Percentiles rank a stretch among this genome's conserved stretches.
Evolutionary conservation across 2,888 invertebrate genomes (phyloP).

Genomic region (Nephrotoma flavescens): DNA sequence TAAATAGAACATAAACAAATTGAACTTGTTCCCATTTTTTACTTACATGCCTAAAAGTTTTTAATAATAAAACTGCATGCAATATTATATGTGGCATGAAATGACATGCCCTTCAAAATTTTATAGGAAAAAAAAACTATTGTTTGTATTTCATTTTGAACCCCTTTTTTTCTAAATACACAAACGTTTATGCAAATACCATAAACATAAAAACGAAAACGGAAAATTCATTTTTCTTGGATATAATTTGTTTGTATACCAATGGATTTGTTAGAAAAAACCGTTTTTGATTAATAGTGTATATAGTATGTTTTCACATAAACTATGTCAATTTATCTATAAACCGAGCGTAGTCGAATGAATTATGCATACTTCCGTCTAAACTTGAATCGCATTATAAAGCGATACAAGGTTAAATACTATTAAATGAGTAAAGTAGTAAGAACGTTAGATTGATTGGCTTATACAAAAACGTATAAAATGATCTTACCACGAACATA

Average conservation of each 20-base stretch:
- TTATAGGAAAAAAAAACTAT: background rate
- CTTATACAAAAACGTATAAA: too few species aligned
- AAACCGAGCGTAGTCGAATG: background rate
- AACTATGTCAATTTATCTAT: background rate
- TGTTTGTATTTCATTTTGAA: background rate
- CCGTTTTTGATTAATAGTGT: background rate
- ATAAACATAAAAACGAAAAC: background rate
- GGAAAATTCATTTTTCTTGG: background rate
- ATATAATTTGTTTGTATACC: background rate
- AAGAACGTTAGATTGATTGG: background rate
- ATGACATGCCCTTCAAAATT: background rate
- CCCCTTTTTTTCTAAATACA: background rate
- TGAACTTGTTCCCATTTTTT: background rate
- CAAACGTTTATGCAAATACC: background rate
- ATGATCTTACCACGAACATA: too few species aligned
- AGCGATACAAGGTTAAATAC: background rate
- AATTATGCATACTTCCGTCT: background rate
- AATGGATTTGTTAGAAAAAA: background rate
- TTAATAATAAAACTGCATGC: background rate
- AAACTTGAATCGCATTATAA: background rate
- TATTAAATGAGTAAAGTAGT: background rate
- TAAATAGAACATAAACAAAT: background rate
- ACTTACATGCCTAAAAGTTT: background rate
- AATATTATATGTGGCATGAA: background rate
- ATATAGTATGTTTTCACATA: background rate